phyloP scores from a whole-genome alignment of 2,797 vertebrate genomes.

The Lutjanus campechanus region DNA sequence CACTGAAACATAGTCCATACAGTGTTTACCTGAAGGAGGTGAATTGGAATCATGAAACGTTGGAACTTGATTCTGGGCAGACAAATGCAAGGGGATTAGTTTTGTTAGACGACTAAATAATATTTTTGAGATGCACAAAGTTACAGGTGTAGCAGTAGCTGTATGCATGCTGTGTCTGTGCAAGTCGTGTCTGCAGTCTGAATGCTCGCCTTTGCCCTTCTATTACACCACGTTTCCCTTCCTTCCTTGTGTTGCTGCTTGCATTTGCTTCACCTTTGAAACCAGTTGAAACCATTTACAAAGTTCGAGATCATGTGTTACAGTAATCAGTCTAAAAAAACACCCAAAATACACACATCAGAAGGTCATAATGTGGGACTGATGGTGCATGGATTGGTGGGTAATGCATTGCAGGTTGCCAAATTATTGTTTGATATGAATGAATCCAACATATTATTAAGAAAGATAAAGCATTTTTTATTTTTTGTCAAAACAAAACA shows the following conservation, averaged over 20 bases:
- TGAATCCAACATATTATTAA: no score
- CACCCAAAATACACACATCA: background rate
- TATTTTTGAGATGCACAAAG: background rate
- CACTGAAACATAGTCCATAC: background rate
- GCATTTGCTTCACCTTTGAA: conserved; percentile 16
- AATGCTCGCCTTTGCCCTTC: background rate
- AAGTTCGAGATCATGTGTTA: background rate
- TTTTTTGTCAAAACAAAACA: no score
- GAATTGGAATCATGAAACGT: background rate
- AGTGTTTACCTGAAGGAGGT: background rate
- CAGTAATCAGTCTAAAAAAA: no score
- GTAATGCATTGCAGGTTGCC: background rate
- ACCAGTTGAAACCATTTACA: background rate
- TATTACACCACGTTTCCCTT: conserved; percentile 35
- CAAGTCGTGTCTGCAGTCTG: background rate
- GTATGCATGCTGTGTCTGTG: conserved; percentile 21
- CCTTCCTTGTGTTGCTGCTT: conserved; percentile 20
- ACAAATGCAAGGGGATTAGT: background rate
- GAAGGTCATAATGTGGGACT: background rate
- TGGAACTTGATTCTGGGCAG: background rate
- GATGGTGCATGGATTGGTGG: background rate
- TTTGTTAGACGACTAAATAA: background rate
- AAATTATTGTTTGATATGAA: no score
- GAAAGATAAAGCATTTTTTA: no score
- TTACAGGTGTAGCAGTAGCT: conserved; percentile 10